phyloP scores from a whole-genome alignment of 2,797 vertebrate genomes.

The Xenopus petersii region DNA sequence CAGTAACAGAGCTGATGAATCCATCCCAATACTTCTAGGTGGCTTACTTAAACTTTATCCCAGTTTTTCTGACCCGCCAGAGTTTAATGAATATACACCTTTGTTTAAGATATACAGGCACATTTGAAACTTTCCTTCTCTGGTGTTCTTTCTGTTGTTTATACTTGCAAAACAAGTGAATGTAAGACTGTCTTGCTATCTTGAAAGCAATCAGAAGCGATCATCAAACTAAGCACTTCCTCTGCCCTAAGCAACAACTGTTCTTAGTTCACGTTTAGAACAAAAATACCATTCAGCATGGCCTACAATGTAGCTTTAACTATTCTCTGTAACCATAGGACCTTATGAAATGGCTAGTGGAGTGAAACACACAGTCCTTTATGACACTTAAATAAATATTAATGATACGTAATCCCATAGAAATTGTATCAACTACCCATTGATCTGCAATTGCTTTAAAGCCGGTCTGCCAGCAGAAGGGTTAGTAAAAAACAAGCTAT shows the following conservation, averaged over 20 bases:
- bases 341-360: conserved; percentile 27
- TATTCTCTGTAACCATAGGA: conserved; percentile 45
- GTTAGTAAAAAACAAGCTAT: too few relatives aligned
- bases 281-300: conserved; percentile 53
- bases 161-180: conserved; percentile 20
- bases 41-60: neutral
- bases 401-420: too few relatives aligned
- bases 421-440: too few relatives aligned
- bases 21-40: neutral
- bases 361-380: neutral
- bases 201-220: conserved; percentile 56
- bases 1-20: neutral
- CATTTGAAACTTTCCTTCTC: conserved; percentile 25
- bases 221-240: conserved; percentile 55
- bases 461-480: too few relatives aligned
- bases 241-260: conserved; percentile 55
- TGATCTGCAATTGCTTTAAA: too few relatives aligned
- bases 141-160: conserved; percentile 39
- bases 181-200: conserved; percentile 53
- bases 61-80: neutral
- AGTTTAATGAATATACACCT: conserved; percentile 8
- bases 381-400: neutral
- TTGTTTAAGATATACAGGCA: neutral
- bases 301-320: conserved; percentile 51
- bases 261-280: conserved; percentile 53